Conservation (phyloP, 1,140 invertebrate species). For the Octopus sinensis region DNA sequence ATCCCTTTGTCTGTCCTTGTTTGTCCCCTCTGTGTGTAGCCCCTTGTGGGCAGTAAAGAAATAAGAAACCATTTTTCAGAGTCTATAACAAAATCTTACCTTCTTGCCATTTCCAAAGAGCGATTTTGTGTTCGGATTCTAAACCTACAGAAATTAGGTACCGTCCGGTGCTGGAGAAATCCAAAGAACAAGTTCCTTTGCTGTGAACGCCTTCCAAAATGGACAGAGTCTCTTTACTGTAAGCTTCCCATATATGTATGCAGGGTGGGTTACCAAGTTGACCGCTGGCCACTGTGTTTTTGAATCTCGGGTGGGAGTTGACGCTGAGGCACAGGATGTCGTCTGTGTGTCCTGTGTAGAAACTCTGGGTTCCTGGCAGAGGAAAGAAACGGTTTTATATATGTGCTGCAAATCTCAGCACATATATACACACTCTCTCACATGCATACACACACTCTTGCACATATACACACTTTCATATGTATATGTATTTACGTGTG, state of each 20-base stretch:
- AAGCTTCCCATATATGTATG: constrained; percentile 56
- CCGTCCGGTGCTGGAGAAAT: constrained; percentile 58
- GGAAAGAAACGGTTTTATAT: constrained; percentile 14
- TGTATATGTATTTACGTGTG: neutral
- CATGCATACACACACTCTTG: neutral
- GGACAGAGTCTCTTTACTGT: constrained; percentile 51
- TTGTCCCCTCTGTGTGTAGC: too few species aligned
- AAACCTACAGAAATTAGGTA: constrained; percentile 53
- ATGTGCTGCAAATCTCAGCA: neutral
- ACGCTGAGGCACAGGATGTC: constrained; percentile 58
- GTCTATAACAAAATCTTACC: constrained; percentile 30
- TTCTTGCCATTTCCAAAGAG: constrained; percentile 58
- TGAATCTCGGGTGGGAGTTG: constrained; percentile 55
- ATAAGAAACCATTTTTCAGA: too few species aligned
- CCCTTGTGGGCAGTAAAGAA: too few species aligned
- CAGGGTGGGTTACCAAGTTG: constrained; percentile 53
- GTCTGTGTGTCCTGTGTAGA: constrained; percentile 58
- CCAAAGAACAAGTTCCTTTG: constrained; percentile 52
- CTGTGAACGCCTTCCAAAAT: constrained; percentile 49
- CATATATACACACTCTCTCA: neutral
- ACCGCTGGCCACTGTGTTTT: constrained; percentile 53
- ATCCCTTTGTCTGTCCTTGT: too few species aligned
- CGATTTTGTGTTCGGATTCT: constrained; percentile 51
- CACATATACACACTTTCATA: neutral
- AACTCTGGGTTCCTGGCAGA: constrained; percentile 53